These are phyloP conservation scores for Lasioglossum zephyrum DNA, from an alignment of 2,888 invertebrate species.

Conservation along the genomic window DNA sequence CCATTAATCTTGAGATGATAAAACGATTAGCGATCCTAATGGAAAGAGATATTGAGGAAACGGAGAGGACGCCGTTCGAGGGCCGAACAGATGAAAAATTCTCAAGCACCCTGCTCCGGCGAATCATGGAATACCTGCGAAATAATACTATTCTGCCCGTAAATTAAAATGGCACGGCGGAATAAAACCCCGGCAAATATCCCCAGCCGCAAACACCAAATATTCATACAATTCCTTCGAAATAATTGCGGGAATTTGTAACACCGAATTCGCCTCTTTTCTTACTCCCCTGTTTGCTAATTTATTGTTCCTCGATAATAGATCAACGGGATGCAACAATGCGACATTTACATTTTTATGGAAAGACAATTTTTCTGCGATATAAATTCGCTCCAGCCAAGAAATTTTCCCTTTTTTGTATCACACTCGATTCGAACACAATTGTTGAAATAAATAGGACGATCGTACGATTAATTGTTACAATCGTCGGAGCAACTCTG, in stretches of 20 bases:
- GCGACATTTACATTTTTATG: background rate
- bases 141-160: slow-evolving; percentile 58
- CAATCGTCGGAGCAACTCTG: background rate
- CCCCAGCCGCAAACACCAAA: background rate
- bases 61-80: slow-evolving; percentile 52
- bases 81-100: slow-evolving; percentile 59
- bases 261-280: background rate
- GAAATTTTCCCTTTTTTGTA: background rate
- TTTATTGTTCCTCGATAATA: background rate
- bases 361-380: background rate
- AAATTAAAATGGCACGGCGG: slow-evolving; percentile 48
- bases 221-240: slow-evolving; percentile 6
- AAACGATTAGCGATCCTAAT: slow-evolving; percentile 74
- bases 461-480: background rate
- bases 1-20: slow-evolving; percentile 73
- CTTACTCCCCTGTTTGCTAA: background rate
- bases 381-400: background rate
- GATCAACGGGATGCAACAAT: background rate
- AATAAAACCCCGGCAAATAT: slow-evolving; percentile 13
- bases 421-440: background rate
- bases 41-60: slow-evolving; percentile 65
- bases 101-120: slow-evolving; percentile 31
- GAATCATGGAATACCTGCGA: slow-evolving; percentile 47
- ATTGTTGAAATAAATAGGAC: background rate
- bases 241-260: slow-evolving; percentile 4